Conservation (phyloP, 2,113 vertebrate species). For the Xenopus laevis region DNA sequence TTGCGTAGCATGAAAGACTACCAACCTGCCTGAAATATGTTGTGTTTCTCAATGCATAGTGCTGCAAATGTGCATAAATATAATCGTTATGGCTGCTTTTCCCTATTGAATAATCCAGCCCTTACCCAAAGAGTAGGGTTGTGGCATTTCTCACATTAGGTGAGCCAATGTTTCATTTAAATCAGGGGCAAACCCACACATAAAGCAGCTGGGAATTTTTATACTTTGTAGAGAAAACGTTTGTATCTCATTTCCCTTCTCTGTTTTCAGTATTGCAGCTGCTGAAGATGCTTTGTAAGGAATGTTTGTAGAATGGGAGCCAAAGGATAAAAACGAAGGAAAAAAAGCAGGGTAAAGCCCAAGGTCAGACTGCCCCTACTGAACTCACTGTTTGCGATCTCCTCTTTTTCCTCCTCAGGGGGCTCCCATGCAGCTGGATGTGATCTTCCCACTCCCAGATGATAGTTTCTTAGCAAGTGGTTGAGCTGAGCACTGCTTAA, state of each 20-base stretch:
- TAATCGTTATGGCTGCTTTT: too few relatives aligned
- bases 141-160: too few relatives aligned
- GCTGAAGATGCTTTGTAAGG: neutral
- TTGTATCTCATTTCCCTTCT: neutral
- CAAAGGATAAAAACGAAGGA: neutral
- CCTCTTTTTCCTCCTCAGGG: constrained; percentile 61
- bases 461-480: constrained; percentile 85
- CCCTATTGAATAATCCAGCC: too few relatives aligned
- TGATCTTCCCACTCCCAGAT: constrained; percentile 76
- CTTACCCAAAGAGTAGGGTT: too few relatives aligned
- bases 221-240: neutral
- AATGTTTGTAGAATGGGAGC: neutral
- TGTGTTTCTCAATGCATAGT: too few relatives aligned
- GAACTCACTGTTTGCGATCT: constrained; percentile 69
- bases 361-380: constrained; percentile 6
- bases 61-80: too few relatives aligned
- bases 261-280: constrained; percentile 1
- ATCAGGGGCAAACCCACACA: too few relatives aligned
- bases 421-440: constrained; percentile 77
- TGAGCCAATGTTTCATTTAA: neutral
- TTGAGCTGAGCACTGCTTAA: constrained; percentile 80
- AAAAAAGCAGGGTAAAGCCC: constrained; percentile 4
- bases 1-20: too few relatives aligned
- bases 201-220: constrained; percentile 1
- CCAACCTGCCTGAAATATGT: too few relatives aligned